These are phyloP conservation scores for Balanococcus diminutus DNA, from an alignment of 2,888 invertebrate genomes.

Conservation along the genomic window DNA sequence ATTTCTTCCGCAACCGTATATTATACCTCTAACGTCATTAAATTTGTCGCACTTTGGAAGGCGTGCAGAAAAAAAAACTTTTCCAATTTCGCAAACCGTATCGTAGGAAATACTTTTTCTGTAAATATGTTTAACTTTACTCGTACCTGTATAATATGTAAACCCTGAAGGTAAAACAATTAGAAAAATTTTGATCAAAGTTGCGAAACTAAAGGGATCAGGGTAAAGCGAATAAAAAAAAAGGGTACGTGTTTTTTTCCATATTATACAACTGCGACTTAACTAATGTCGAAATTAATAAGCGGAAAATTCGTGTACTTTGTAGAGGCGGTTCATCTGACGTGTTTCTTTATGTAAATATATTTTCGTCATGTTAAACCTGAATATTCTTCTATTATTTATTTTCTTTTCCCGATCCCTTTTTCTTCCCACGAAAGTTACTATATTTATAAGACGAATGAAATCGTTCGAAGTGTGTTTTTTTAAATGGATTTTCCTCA, in stretches of 20 bases:
- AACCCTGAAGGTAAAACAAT: neutral
- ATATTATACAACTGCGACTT: neutral
- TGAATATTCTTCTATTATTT: constrained; percentile 9
- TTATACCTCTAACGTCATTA: constrained; percentile 1
- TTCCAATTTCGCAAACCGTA: neutral
- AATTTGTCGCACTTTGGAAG: constrained; percentile 8
- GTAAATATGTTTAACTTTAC: neutral
- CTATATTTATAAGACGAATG: constrained; percentile 4
- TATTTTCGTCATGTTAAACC: constrained; percentile 26
- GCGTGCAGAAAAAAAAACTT: neutral
- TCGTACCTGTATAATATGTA: neutral
- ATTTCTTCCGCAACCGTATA: neutral
- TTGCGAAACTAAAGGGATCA: neutral
- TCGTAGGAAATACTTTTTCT: neutral
- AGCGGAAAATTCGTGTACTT: constrained; percentile 13
- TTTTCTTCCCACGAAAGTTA: neutral
- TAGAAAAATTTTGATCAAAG: neutral
- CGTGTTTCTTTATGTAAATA: constrained; percentile 40
- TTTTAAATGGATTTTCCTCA: neutral
- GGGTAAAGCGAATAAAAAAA: neutral
- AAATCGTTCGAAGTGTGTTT: neutral
- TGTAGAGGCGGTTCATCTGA: neutral
- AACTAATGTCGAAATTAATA: constrained; percentile 5
- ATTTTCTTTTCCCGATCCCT: neutral
- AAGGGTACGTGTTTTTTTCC: neutral